Evolutionary conservation across 2,113 vertebrate genomes (phyloP), one percentile per base, ranked within the genome.

Genomic region (Barbus barbus): DNA sequence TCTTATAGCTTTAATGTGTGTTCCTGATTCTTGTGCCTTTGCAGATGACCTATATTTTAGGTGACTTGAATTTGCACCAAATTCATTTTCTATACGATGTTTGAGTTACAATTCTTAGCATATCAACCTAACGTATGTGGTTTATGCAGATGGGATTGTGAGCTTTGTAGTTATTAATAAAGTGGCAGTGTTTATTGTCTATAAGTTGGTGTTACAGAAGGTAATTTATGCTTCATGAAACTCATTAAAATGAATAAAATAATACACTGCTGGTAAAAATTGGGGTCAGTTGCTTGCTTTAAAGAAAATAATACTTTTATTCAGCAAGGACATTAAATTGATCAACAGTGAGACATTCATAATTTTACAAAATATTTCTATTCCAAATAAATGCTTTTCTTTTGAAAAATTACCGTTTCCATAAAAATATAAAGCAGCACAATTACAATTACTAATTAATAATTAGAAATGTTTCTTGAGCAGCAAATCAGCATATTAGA

Each of bases 1-100:
- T 80, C n/a, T 48, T 31, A 48, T 71, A 38, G 9, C 18, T 63
- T 46, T 65, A 46, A 46, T 69, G 26, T 81, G 12, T 71, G 22
- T 65, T 24, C 8, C 26, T 51, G 44, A 38, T 53, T 24, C 11
- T 13, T 36, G 44, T 24, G 26, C 12, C 36, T 71, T 44, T 63
- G 14, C 72, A 65, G 41, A 63, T 65, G 28, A 65, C 82, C n/a
- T 58, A n/a, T 58, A 58, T 58, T 58, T 58, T 58, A 58, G 53
- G 53, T 58, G 20, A 58, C 20, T n/a, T 63, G 28, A 56, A 28
- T 67, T 78, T 69, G 18, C 48, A 67, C 41, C 18, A 16, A 18
- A 6, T n/a, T n/a, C n/a, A n/a, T n/a, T n/a, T n/a, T n/a, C n/a
- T n/a, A n/a, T n/a, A n/a, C n/a, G n/a, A n/a, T n/a, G n/a, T n/a